Percentiles rank a stretch among this genome's conserved stretches.
These are phyloP conservation scores for Pycnonotus jocosus DNA, from an alignment of 2,113 vertebrate species.

Conservation along the genomic window DNA sequence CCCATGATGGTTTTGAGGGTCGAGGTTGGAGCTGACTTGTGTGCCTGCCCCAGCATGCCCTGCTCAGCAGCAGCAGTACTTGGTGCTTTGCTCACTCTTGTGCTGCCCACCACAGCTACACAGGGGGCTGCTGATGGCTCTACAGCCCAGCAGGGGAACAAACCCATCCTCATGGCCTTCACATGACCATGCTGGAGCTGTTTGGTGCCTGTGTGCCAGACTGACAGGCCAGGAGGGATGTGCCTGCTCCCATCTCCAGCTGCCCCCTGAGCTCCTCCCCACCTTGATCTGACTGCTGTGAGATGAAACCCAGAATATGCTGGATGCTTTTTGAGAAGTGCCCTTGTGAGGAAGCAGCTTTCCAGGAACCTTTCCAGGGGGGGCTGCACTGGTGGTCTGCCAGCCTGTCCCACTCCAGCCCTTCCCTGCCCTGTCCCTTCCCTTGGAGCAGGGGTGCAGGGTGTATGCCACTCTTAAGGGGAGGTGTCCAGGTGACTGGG, in stretches of 20 bases:
- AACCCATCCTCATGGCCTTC: not conserved
- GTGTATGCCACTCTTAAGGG: not conserved
- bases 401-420: not conserved
- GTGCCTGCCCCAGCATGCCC: not conserved
- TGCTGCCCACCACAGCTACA: not conserved
- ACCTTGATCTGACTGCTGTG: not conserved
- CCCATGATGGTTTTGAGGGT: rapidly evolving
- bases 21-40: rapidly evolving
- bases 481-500: not conserved
- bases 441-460: rapidly evolving
- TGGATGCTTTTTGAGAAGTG: not conserved
- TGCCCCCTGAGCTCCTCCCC: not conserved
- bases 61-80: not conserved
- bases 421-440: not conserved
- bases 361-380: not conserved
- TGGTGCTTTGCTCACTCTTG: not conserved
- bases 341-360: not conserved
- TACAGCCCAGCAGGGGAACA: not conserved
- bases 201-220: not conserved
- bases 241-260: not conserved
- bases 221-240: not conserved
- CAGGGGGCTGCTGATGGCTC: not conserved
- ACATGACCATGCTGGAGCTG: not conserved
- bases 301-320: not conserved
- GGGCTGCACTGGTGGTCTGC: not conserved